Conservation (phyloP, 1,140 invertebrate species). For the Drosophila cardini region DNA sequence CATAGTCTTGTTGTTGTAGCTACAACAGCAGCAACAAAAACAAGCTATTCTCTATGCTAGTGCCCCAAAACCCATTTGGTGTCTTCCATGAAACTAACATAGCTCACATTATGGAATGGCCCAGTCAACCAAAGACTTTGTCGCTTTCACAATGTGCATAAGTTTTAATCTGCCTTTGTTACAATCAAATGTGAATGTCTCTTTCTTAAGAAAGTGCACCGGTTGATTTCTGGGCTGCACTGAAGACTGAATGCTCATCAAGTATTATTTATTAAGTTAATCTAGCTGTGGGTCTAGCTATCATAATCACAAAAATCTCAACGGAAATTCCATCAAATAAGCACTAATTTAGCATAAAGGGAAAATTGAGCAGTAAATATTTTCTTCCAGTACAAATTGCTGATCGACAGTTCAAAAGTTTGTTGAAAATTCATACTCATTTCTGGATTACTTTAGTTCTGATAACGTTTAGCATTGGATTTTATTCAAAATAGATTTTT, state of each 20-base stretch:
- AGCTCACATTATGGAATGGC: slow-evolving; percentile 70
- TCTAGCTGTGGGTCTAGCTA: too few relatives aligned
- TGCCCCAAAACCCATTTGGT: slow-evolving; percentile 75
- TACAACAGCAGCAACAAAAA: slow-evolving; percentile 3
- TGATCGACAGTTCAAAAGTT: too few relatives aligned
- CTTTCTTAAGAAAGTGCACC: slow-evolving; percentile 21
- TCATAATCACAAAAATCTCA: too few relatives aligned
- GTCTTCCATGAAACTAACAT: slow-evolving; percentile 77
- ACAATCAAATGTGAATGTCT: slow-evolving; percentile 56
- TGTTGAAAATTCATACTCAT: too few relatives aligned
- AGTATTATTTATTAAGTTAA: not conserved
- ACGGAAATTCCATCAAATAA: too few relatives aligned
- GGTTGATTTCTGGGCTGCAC: not conserved
- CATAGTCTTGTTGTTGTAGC: slow-evolving; percentile 49
- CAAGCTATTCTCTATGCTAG: not conserved
- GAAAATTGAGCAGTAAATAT: too few relatives aligned
- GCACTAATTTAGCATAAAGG: too few relatives aligned
- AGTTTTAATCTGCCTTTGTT: slow-evolving; percentile 81
- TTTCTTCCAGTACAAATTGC: too few relatives aligned
- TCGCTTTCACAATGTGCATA: slow-evolving; percentile 68
- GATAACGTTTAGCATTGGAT: too few relatives aligned
- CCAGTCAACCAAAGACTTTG: slow-evolving; percentile 26
- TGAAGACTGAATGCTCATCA: slow-evolving; percentile 27
- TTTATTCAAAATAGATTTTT: too few relatives aligned
- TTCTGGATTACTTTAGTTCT: too few relatives aligned